Evolutionary conservation across 2,888 invertebrate species (phyloP), one percentile per base, ranked within the genome.

Genomic region (Dexiosoma caninum): DNA sequence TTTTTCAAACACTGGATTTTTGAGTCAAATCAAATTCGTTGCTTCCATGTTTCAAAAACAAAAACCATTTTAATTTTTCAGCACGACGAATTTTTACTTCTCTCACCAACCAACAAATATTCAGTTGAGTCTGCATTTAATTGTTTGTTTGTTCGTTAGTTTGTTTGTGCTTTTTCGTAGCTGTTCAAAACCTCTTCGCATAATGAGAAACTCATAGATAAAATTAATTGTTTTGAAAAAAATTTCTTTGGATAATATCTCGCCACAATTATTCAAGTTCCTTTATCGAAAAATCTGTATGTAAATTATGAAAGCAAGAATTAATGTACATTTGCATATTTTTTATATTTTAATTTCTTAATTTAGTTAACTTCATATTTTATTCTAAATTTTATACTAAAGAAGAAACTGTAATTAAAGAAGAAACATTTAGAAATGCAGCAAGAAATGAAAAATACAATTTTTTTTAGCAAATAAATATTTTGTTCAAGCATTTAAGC

Each of bases 261-360:
- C n/a, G n/a, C 40, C 66, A 75, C 12, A 53, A 23, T 32, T 76
- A 60, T 46, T 57, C 53, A 55, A 23, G 46, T 23, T 60, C 37
- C 66, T 46, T 60, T 72, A 74, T 74, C 74, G 67, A 64, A 79
- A 72, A 69, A 69, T 74, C 74, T 79, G 32, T 21, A 46, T 9
- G 23, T 44, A 60, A 72, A 72, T 67, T 60, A 44, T 69, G 44
- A 69, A 80, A 79, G 64, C 35, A 19, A 46, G 16, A 57, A 66
- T 53, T 55, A 30, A 27, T 66, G 2, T 0, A 12, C 5, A 3
- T 46, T 9, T 5, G 42, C 40, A 51, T 60, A 27, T 53, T 40
- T 8, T 37, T 14, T 16, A 14, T 1, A 30, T 30, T 4, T 59
- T 23, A 40, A n/a, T 10, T 59, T 1, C 23, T 23, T 23, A 37